These are phyloP conservation scores for Hyles lineata DNA, from an alignment of 2,888 invertebrate genomes.

Conservation along the genomic window DNA sequence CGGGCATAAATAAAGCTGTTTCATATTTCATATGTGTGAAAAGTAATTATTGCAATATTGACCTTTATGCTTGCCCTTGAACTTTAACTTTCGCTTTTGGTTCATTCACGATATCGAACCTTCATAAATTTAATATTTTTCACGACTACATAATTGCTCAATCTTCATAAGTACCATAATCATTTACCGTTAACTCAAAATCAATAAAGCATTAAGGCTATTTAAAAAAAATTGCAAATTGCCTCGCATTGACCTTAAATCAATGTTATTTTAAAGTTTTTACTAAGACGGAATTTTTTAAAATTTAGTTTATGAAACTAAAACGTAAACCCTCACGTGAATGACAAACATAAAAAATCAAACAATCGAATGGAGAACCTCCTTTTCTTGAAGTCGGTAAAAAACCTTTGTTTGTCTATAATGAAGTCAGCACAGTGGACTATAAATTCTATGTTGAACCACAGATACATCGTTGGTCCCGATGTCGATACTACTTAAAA, in stretches of 20 bases:
- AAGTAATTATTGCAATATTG: not conserved
- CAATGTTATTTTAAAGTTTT: not conserved
- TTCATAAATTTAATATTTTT: slow-evolving; percentile 6
- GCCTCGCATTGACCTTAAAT: not conserved
- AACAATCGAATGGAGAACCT: no score
- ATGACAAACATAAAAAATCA: no score
- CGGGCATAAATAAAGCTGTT: no score
- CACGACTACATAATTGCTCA: slow-evolving; percentile 13
- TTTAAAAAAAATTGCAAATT: not conserved
- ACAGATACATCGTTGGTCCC: no score
- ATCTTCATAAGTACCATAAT: not conserved
- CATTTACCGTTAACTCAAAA: slow-evolving; percentile 11
- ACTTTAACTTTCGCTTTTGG: slow-evolving; percentile 19
- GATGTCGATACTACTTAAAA: no score
- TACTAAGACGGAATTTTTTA: no score
- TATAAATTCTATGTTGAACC: no score
- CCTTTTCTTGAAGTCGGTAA: no score
- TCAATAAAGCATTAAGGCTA: not conserved
- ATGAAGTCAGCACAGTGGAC: no score
- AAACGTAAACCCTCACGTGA: no score
- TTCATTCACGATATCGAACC: slow-evolving; percentile 9
- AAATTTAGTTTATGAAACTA: no score
- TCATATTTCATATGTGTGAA: not conserved
- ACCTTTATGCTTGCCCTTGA: slow-evolving; percentile 11
- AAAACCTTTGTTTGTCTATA: no score